A percentile compares a stretch with the other conserved stretches of the same genome.
phyloP scores from a whole-genome alignment of 2,888 invertebrate species.

The Myathropa florea region DNA sequence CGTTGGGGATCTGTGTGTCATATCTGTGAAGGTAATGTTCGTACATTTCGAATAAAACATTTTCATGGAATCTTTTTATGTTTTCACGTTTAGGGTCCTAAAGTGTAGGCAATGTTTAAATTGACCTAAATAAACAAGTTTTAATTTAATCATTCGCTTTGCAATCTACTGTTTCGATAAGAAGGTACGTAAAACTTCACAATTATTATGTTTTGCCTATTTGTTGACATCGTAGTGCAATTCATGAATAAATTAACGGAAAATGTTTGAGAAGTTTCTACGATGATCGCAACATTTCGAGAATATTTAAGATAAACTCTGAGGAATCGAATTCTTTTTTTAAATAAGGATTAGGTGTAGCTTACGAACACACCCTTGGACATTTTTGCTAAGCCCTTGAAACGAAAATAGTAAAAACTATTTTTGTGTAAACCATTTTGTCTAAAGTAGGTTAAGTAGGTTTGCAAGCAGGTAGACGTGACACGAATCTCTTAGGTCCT shows the following conservation, averaged over 20 bases:
- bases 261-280: not conserved
- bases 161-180: not conserved
- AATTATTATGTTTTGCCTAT: not conserved
- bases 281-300: not conserved
- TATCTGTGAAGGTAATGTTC: constrained; percentile 5
- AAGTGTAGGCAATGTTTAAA: not conserved
- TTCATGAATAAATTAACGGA: not conserved
- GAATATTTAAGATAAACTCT: not conserved
- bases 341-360: no score
- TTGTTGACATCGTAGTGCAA: not conserved
- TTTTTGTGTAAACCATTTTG: no score
- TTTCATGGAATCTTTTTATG: not conserved
- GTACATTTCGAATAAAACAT: not conserved
- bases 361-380: no score
- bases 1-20: not conserved
- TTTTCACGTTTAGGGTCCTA: not conserved
- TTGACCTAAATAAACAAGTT: not conserved
- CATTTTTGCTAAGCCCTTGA: no score
- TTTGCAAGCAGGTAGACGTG: no score
- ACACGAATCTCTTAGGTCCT: no score
- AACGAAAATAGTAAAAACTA: no score
- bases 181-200: not conserved
- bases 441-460: no score
- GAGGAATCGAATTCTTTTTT: no score
- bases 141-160: not conserved